Conservation (phyloP, 2,797 vertebrate genomes). For the Dermochelys coriacea region DNA sequence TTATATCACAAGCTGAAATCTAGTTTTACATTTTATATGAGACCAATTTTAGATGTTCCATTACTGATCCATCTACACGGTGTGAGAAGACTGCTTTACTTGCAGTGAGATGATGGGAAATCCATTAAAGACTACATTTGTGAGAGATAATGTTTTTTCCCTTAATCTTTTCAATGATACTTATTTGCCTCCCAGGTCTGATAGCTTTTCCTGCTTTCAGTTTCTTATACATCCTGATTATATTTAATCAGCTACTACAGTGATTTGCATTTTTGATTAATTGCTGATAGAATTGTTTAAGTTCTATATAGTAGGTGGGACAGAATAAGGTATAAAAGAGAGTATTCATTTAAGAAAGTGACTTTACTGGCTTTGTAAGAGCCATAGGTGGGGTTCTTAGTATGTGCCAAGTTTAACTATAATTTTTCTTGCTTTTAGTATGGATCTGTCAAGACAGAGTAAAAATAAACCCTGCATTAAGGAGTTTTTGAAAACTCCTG, state of each 20-base stretch:
- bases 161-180: neutral
- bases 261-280: neutral
- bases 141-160: constrained; percentile 12
- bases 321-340: neutral
- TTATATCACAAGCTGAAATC: neutral
- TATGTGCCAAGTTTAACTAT: neutral
- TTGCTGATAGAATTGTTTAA: neutral
- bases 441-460: neutral
- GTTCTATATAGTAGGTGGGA: neutral
- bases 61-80: neutral
- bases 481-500: neutral
- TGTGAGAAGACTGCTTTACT: neutral
- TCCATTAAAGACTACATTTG: neutral
- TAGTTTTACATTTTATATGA: neutral
- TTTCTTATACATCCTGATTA: neutral
- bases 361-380: neutral
- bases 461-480: neutral
- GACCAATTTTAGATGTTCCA: neutral
- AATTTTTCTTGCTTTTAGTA: neutral
- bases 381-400: neutral
- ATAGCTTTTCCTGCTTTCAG: neutral
- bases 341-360: neutral
- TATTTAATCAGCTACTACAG: neutral
- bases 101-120: neutral
- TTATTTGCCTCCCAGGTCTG: neutral